Evolutionary conservation across 2,797 vertebrate species (phyloP), one percentile per base, ranked within the genome.

Genomic region (Zalophus californianus): DNA sequence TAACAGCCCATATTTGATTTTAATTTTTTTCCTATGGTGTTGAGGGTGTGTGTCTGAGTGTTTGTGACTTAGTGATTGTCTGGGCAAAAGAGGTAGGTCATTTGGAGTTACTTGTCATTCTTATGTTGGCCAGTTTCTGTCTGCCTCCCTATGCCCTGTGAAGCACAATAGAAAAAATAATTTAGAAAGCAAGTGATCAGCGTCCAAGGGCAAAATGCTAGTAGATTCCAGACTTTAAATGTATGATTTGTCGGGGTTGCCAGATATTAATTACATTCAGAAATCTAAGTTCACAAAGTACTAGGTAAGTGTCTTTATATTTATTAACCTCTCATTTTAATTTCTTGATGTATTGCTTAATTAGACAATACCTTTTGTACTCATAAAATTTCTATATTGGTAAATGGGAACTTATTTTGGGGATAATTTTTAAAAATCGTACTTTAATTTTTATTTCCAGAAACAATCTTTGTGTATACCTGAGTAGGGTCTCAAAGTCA

Each of bases 31-130:
- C 44, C 84, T 70, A 0, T 29, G 13, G 38, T 86, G 72, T 80
- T 78, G 75, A 96, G 64, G 96, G 94, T 92, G 96, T 96, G 66
- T 96, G 78, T 54, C 91, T 92, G 32, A 89, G 41, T 88, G 32
- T 91, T 58, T 68, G 50, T 96, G 90, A 91, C 16, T 88, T 78
- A 62, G 82, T 79, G 66, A 89, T 92, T 90, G 78, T 93, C 90
- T 75, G 64, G 73, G 48, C 11, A 88, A 84, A 54, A 90, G 66
- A 60, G 87, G 83, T 35, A 85, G 82, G 25, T 54, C 5, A 58
- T 93, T 95, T 85, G 72, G 86, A 79, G 29, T 84, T 87, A 12
- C 66, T 41, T 92, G 88, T 44, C 20, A 12, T 95, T 86, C 35
- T 41, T 73, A 50, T 14, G 11, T 35, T 84, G 80, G 20, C 48